Evolutionary conservation across 2,113 vertebrate species (phyloP).

Genomic region (Chloebia gouldiae): DNA sequence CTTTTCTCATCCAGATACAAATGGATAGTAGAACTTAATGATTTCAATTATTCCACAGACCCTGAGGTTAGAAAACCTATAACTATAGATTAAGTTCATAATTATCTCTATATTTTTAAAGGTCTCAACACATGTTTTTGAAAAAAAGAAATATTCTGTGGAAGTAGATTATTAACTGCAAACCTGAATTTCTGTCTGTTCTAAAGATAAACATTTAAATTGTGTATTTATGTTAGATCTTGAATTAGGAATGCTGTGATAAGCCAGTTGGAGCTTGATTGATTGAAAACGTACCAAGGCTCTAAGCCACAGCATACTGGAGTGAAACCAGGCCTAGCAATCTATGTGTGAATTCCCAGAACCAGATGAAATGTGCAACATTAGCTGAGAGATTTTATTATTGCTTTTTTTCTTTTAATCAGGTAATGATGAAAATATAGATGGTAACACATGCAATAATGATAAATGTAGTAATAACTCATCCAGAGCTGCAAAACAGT

Average conservation of each 20-base stretch:
- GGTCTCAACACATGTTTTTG: not conserved
- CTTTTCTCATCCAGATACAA: not conserved
- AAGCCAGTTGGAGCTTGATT: not conserved
- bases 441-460: not conserved
- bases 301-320: not conserved
- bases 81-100: not conserved
- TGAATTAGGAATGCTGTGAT: not conserved
- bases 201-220: not conserved
- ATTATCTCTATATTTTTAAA: not conserved
- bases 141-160: not conserved
- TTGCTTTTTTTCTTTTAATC: not conserved
- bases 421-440: not conserved
- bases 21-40: not conserved
- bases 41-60: not conserved
- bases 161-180: not conserved
- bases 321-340: not conserved
- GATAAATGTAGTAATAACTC: not conserved
- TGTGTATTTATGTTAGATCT: not conserved
- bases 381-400: not conserved
- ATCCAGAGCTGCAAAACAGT: not conserved
- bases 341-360: not conserved
- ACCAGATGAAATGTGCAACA: not conserved
- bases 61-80: not conserved
- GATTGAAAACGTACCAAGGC: not conserved
- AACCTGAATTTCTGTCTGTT: not conserved